Conservation (phyloP, 2,888 invertebrate species). For the Polyploca ridens region DNA sequence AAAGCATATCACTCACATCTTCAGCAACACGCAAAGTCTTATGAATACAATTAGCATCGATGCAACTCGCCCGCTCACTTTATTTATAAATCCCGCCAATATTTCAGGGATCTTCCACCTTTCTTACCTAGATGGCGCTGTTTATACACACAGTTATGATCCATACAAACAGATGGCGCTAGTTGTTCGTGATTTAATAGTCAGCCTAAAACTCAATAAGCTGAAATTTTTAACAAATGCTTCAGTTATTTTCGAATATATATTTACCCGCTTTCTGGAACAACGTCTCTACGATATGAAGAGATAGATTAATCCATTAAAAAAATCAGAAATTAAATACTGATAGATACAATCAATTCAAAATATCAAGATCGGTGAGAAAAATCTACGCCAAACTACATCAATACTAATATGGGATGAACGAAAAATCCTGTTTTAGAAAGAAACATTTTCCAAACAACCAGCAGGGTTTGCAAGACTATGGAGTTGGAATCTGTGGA, state of each 20-base stretch:
- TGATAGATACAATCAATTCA: neutral
- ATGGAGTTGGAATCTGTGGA: conserved; percentile 12
- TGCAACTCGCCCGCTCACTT: conserved; percentile 34
- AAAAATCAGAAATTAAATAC: neutral
- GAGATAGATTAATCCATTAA: conserved; percentile 9
- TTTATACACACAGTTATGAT: conserved; percentile 6
- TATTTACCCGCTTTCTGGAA: neutral
- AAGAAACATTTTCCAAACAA: too few relatives aligned
- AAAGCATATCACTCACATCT: conserved; percentile 57
- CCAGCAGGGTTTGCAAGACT: too few relatives aligned
- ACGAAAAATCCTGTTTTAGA: too few relatives aligned
- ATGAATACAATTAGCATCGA: conserved; percentile 40
- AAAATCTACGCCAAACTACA: conserved; percentile 17
- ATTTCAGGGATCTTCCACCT: conserved; percentile 36
- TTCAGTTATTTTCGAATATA: neutral
- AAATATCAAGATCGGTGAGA: neutral
- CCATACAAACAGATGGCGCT: conserved; percentile 24
- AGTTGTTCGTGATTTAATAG: conserved; percentile 9
- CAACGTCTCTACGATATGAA: neutral
- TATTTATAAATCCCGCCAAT: conserved; percentile 22
- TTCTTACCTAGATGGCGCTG: conserved; percentile 28
- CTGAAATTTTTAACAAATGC: neutral
- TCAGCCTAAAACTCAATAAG: neutral
- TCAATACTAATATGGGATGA: conserved; percentile 6
- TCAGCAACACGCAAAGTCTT: conserved; percentile 39